These are phyloP conservation scores for Shargacucullia verbasci DNA, from an alignment of 2,888 invertebrate species.

Conservation along the genomic window DNA sequence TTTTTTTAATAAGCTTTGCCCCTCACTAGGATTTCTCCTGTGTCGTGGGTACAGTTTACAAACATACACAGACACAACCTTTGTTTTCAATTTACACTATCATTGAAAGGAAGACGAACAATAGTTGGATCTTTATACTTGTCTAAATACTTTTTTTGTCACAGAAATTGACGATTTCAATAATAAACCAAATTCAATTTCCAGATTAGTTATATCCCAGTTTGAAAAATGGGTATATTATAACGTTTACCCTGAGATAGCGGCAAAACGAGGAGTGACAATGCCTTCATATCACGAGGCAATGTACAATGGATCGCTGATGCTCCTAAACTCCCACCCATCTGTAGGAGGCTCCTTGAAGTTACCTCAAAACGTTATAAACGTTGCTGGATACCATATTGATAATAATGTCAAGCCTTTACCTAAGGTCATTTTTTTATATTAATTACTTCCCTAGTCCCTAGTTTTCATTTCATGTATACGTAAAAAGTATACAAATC, in stretches of 20 bases:
- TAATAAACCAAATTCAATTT: conserved; percentile 37
- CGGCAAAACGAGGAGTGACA: conserved; percentile 63
- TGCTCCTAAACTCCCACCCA: conserved; percentile 71
- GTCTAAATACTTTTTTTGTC: background rate
- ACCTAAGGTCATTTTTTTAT: conserved; percentile 59
- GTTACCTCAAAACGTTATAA: conserved; percentile 71
- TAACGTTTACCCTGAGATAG: conserved; percentile 61
- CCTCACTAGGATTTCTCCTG: too few relatives aligned
- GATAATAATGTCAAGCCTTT: conserved; percentile 67
- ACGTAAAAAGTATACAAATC: too few relatives aligned
- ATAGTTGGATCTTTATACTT: too few relatives aligned
- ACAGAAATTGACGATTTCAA: background rate
- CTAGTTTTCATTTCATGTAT: too few relatives aligned
- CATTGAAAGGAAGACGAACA: too few relatives aligned
- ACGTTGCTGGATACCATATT: conserved; percentile 77
- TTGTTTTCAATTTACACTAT: too few relatives aligned
- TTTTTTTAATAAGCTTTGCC: too few relatives aligned
- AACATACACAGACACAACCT: too few relatives aligned
- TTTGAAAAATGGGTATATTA: conserved; percentile 65
- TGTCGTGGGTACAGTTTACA: too few relatives aligned
- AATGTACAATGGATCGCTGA: conserved; percentile 65
- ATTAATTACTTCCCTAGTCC: too few relatives aligned
- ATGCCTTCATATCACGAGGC: conserved; percentile 70
- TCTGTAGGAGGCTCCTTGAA: conserved; percentile 65
- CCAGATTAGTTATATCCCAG: conserved; percentile 62